A percentile compares a stretch with the other conserved stretches of the same genome.
Conservation (phyloP, 2,113 vertebrate genomes). For the Phylloscopus trochiloides region DNA sequence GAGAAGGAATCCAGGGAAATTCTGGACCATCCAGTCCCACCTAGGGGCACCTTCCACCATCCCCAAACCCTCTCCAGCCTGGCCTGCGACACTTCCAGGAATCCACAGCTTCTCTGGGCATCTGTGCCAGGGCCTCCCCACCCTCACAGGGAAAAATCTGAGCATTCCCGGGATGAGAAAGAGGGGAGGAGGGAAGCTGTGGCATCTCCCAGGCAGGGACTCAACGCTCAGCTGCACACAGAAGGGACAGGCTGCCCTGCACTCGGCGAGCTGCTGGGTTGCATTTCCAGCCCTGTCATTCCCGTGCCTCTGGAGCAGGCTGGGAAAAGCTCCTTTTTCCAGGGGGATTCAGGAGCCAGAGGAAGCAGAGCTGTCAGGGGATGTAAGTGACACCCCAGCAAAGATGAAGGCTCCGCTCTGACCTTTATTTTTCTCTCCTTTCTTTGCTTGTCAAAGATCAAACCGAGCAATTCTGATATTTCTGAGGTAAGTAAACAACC, state of each 20-base stretch:
- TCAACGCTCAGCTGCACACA: neutral
- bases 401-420: neutral
- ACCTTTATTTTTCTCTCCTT: constrained; percentile 5
- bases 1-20: neutral
- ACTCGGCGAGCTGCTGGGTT: neutral
- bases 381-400: neutral
- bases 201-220: neutral
- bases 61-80: neutral
- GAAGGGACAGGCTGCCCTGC: neutral
- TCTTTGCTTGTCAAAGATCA: neutral
- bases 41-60: neutral
- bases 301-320: neutral
- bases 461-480: neutral
- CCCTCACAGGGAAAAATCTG: neutral
- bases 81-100: neutral
- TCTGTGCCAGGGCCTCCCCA: neutral
- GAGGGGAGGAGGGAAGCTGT: neutral
- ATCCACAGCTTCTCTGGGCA: neutral
- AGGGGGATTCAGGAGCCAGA: neutral
- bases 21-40: neutral
- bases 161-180: neutral
- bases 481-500: neutral
- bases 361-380: neutral
- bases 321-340: neutral
- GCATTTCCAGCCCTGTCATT: neutral